Evolutionary conservation across 2,888 invertebrate species (phyloP).

Genomic region (Macropis europaea): DNA sequence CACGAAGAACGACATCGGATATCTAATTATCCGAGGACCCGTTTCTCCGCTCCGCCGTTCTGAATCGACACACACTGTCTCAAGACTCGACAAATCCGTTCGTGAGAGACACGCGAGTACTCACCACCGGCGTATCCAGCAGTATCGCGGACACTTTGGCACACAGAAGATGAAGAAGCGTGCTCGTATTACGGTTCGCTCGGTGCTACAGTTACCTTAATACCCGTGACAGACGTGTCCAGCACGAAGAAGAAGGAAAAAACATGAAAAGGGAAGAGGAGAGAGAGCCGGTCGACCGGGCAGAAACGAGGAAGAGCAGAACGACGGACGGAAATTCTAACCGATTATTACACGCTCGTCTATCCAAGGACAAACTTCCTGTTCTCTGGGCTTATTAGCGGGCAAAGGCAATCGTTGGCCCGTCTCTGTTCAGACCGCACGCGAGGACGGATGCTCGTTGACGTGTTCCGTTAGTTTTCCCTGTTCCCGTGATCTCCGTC

Average conservation of each 20-base stretch:
- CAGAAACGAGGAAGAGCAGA: constrained; percentile 19
- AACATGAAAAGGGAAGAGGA: constrained; percentile 29
- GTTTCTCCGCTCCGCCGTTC: constrained; percentile 37
- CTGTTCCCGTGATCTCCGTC: neutral
- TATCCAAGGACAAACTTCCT: constrained; percentile 27
- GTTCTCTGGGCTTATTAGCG: constrained; percentile 19
- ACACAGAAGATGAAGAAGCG: constrained; percentile 5
- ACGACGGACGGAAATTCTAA: constrained; percentile 50
- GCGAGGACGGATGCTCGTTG: constrained; percentile 34
- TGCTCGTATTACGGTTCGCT: constrained; percentile 70
- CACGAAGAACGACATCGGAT: constrained; percentile 57
- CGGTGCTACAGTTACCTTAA: constrained; percentile 75
- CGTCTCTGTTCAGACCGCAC: neutral
- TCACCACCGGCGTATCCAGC: no score
- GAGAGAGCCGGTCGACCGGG: neutral
- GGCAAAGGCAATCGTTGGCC: neutral
- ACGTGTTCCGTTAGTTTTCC: constrained; percentile 38
- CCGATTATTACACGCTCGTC: constrained; percentile 38
- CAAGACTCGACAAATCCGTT: no score
- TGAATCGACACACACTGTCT: neutral
- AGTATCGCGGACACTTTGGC: no score
- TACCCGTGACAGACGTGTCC: constrained; percentile 60
- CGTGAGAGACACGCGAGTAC: no score
- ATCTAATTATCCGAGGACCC: constrained; percentile 61
- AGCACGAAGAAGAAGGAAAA: constrained; percentile 9